phyloP scores from a whole-genome alignment of 2,888 invertebrate species.

The Tetheella fluctuosa region DNA sequence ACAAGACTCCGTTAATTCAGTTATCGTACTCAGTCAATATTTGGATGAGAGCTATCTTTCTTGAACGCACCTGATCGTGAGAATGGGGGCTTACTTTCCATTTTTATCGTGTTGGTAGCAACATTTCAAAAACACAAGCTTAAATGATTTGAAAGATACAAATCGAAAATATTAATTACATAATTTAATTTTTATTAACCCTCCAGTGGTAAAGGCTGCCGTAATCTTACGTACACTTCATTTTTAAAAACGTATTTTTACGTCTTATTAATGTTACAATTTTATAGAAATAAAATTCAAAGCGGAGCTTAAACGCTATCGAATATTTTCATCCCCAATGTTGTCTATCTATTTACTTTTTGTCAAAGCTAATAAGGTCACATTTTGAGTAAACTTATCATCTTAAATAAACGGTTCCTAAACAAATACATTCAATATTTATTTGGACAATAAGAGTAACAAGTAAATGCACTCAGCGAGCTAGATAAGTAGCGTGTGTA shows the following conservation, averaged over 20 bases:
- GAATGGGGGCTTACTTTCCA: constrained; percentile 56
- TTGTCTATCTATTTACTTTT: not conserved
- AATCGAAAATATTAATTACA: too few species aligned
- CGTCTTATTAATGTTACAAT: too few species aligned
- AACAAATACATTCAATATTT: not conserved
- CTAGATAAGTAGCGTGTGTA: constrained; percentile 28
- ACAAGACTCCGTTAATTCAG: constrained; percentile 25
- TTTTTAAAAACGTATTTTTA: too few species aligned
- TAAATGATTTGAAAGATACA: too few species aligned
- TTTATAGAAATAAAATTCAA: too few species aligned
- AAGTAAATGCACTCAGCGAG: constrained; percentile 36
- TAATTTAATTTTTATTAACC: too few species aligned
- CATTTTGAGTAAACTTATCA: not conserved
- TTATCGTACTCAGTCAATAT: constrained; percentile 54
- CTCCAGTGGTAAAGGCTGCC: too few species aligned
- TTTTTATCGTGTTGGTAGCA: constrained; percentile 24
- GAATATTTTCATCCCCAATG: too few species aligned
- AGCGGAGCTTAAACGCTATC: too few species aligned
- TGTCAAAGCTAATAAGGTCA: not conserved
- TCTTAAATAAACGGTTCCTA: not conserved
- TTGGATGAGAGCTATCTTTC: constrained; percentile 51
- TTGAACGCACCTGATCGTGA: constrained; percentile 58
- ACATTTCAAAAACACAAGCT: too few species aligned
- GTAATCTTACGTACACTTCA: too few species aligned
- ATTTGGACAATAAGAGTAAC: constrained; percentile 23